A percentile compares a stretch with the other conserved stretches of the same genome.
Conservation (phyloP, 1,140 invertebrate species). For the Musca domestica region DNA sequence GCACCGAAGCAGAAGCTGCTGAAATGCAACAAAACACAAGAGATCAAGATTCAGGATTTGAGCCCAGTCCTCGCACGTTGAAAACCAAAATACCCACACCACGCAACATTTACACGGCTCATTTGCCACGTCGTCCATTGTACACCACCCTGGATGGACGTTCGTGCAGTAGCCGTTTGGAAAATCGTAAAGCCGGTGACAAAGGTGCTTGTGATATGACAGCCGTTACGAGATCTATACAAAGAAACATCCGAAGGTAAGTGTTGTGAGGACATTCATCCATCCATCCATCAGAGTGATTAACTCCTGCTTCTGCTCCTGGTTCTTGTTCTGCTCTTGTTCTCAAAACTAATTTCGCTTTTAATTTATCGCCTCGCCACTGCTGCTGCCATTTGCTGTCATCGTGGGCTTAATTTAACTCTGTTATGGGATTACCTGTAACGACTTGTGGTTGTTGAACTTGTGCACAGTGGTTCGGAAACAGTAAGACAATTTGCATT, state of each 20-base stretch:
- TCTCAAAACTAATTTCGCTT: no score
- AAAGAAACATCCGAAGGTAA: slow-evolving; percentile 67
- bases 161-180: slow-evolving; percentile 49
- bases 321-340: no score
- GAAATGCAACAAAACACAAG: slow-evolving; percentile 36
- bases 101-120: slow-evolving; percentile 40
- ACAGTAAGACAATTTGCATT: no score
- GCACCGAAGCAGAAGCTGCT: slow-evolving; percentile 31
- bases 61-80: slow-evolving; percentile 61
- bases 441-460: no score
- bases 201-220: slow-evolving; percentile 68
- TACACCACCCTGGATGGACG: slow-evolving; percentile 48
- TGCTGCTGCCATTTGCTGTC: no score
- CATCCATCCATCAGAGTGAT: no score
- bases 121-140: slow-evolving; percentile 42
- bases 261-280: slow-evolving; percentile 9
- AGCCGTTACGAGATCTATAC: slow-evolving; percentile 65
- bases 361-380: no score
- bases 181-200: slow-evolving; percentile 63
- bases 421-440: no score
- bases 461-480: no score
- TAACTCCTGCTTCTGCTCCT: no score
- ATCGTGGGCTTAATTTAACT: no score
- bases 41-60: slow-evolving; percentile 64
- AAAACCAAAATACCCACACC: slow-evolving; percentile 51